Percentiles rank a stretch among this genome's conserved stretches.
These are phyloP conservation scores for Palaemon carinicauda DNA, from an alignment of 1,140 invertebrate genomes.

Conservation along the genomic window DNA sequence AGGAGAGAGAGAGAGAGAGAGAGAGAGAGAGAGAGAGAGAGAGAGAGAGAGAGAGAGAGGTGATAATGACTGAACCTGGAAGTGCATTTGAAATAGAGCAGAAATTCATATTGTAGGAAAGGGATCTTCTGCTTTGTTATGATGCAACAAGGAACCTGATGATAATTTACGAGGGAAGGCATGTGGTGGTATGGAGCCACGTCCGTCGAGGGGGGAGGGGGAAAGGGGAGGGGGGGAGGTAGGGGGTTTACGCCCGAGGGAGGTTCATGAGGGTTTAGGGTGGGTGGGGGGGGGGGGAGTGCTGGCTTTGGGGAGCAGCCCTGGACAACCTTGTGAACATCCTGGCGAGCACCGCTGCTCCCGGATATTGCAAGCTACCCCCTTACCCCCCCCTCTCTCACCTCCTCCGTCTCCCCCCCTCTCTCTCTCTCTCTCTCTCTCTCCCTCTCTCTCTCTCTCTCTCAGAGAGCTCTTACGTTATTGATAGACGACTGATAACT, in stretches of 20 bases:
- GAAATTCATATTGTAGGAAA: not conserved
- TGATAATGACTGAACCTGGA: not conserved
- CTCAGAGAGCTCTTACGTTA: not conserved
- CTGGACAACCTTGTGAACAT: conserved; percentile 3
- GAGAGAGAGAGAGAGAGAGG: not conserved
- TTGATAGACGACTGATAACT: not conserved
- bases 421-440: not conserved
- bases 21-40: not conserved
- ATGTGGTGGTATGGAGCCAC: too few relatives aligned
- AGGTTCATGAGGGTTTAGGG: too few relatives aligned
- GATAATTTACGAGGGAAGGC: too few relatives aligned
- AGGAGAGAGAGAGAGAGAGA: not conserved
- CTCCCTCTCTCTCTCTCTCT: not conserved
- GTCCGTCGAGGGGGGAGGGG: not conserved
- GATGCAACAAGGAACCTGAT: too few relatives aligned
- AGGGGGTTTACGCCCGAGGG: too few relatives aligned
- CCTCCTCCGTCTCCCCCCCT: not conserved
- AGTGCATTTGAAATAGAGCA: not conserved
- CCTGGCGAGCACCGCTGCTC: not conserved
- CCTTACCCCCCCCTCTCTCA: not conserved
- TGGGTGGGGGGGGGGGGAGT: too few relatives aligned
- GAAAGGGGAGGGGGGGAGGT: not conserved
- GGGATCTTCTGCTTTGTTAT: not conserved
- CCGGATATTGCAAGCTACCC: not conserved
- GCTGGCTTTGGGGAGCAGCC: not conserved